phyloP scores from a whole-genome alignment of 2,113 vertebrate genomes.

The Helogale parvula region DNA sequence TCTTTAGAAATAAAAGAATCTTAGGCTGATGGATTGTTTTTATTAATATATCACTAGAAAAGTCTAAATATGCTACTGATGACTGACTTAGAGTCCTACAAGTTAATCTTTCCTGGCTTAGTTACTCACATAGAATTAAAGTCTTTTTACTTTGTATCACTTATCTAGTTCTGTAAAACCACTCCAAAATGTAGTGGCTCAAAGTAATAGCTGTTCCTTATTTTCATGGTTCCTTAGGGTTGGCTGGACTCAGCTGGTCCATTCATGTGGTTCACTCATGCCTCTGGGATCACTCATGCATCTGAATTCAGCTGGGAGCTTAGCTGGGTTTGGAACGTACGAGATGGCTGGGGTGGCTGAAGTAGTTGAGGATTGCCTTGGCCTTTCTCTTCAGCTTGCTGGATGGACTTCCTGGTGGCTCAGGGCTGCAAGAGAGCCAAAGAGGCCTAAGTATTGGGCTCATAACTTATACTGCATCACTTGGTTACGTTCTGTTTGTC shows the following conservation, averaged over 20 bases:
- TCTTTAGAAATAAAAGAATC: background rate
- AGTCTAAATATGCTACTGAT: background rate
- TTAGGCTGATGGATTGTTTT: constrained; percentile 1
- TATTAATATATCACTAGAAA: background rate
- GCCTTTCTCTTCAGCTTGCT: background rate
- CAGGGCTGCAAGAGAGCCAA: background rate
- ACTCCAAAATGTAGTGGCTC: background rate
- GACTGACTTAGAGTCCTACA: background rate
- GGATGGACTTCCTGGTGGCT: background rate
- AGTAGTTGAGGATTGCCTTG: background rate
- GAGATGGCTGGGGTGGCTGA: background rate
- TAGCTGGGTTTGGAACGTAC: background rate
- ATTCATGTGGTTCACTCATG: background rate
- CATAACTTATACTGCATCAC: background rate
- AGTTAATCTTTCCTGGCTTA: background rate
- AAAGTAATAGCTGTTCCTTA: background rate
- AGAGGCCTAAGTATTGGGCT: background rate
- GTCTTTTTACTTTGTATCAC: background rate
- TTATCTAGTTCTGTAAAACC: background rate
- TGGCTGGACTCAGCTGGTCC: background rate
- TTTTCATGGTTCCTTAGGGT: background rate
- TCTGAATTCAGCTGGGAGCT: background rate
- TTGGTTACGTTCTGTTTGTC: background rate
- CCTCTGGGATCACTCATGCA: background rate
- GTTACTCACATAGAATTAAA: background rate